Evolutionary conservation across 53 echinoderm and acorn worm genomes (phyloP).

Genomic region (Pentamera pediparva): DNA sequence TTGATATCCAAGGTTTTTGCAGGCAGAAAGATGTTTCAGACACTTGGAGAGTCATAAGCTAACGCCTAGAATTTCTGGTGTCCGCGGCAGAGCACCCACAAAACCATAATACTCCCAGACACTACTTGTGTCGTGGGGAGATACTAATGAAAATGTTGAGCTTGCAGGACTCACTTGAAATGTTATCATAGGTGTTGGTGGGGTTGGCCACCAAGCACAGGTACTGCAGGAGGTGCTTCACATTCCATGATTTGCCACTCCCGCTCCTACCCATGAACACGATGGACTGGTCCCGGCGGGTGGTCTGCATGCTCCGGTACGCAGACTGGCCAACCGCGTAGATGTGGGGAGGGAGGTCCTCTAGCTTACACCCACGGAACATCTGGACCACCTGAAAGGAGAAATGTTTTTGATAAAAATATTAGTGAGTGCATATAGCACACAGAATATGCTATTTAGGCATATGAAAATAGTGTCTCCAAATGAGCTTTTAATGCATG

Average conservation of each 20-base stretch:
- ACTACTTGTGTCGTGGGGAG: too few relatives aligned
- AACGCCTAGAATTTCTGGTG: too few relatives aligned
- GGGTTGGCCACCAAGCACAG: conserved; percentile 86
- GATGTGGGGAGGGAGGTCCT: conserved; percentile 99
- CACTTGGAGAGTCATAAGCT: too few relatives aligned
- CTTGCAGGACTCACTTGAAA: conserved; percentile 19
- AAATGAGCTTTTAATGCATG: too few relatives aligned
- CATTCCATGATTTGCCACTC: conserved; percentile 90
- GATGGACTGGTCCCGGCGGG: conserved; percentile 88
- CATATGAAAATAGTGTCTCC: too few relatives aligned
- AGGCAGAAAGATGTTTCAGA: too few relatives aligned
- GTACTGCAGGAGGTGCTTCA: conserved; percentile 80
- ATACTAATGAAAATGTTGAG: not conserved
- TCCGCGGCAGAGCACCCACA: too few relatives aligned
- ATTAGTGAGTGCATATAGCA: too few relatives aligned
- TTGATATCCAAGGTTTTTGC: too few relatives aligned
- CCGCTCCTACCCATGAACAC: conserved; percentile 93
- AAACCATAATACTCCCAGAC: too few relatives aligned
- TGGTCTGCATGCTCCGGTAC: conserved; percentile 78
- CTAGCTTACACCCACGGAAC: conserved; percentile 93
- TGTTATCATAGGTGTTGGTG: conserved; percentile 28
- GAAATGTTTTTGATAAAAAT: too few relatives aligned
- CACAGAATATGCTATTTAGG: too few relatives aligned
- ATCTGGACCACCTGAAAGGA: conserved; percentile 78
- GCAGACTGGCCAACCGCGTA: conserved; percentile 97